Evolutionary conservation across 2,113 vertebrate genomes (phyloP).

Genomic region (Centropus bengalensis): DNA sequence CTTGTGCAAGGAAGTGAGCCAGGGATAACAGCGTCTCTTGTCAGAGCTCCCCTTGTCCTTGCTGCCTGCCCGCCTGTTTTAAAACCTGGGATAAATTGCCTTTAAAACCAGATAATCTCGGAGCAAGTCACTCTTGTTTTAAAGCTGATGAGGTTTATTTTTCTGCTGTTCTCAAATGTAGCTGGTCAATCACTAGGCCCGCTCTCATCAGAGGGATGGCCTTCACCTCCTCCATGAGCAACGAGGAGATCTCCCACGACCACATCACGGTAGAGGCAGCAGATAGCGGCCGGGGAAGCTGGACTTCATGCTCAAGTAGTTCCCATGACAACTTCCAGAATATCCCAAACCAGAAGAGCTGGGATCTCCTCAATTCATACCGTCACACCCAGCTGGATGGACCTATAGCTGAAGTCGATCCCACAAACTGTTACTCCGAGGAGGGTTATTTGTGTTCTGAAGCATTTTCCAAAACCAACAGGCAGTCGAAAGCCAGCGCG

Average conservation of each 20-base stretch:
- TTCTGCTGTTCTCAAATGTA: slow-evolving; percentile 19
- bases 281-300: slow-evolving; percentile 94
- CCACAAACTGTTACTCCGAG: slow-evolving; percentile 68
- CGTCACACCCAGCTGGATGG: slow-evolving; percentile 82
- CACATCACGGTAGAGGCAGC: slow-evolving; percentile 83
- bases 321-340: slow-evolving; percentile 96
- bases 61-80: background rate
- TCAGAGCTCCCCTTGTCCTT: background rate
- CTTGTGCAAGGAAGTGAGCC: accelerated
- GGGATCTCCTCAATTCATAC: slow-evolving; percentile 81
- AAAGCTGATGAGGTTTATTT: background rate
- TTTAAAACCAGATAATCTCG: background rate
- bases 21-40: background rate
- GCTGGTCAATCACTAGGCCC: slow-evolving; percentile 76
- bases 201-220: slow-evolving; percentile 73
- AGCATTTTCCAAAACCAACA: slow-evolving; percentile 70
- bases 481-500: slow-evolving; percentile 73
- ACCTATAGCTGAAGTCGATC: slow-evolving; percentile 86
- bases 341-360: slow-evolving; percentile 83
- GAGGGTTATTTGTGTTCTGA: slow-evolving; percentile 71
- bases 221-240: slow-evolving; percentile 85
- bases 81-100: background rate
- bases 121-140: accelerated
- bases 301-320: slow-evolving; percentile 96
- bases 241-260: slow-evolving; percentile 89